These are phyloP conservation scores for Druceiella hillmani DNA, from an alignment of 2,888 invertebrate species.

Conservation along the genomic window DNA sequence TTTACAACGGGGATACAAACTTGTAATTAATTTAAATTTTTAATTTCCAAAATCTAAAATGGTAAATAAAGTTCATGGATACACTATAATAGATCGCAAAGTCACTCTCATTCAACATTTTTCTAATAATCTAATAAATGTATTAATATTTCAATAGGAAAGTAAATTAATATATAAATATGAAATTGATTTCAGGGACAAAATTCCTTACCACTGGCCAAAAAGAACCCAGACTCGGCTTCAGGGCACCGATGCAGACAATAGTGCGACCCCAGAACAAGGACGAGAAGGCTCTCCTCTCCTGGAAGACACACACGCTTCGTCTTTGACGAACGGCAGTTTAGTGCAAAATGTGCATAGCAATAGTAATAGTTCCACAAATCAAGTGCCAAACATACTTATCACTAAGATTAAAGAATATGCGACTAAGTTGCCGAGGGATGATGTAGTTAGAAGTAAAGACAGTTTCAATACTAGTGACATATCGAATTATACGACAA, in stretches of 20 bases:
- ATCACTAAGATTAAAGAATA: conserved; percentile 35
- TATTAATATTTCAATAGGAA: no score
- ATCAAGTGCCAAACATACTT: conserved; percentile 21
- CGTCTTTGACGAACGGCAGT: conserved; percentile 6
- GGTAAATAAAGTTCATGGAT: no score
- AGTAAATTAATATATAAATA: no score
- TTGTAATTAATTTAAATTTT: no score
- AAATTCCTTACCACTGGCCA: conserved; percentile 8
- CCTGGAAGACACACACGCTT: not conserved
- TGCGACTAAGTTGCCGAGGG: conserved; percentile 32
- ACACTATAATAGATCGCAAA: no score
- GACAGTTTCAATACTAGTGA: no score
- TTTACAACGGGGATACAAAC: no score
- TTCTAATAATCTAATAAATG: no score
- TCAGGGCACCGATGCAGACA: conserved; percentile 13
- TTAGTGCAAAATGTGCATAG: not conserved
- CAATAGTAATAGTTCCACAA: not conserved
- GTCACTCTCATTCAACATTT: no score
- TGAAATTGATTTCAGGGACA: no score
- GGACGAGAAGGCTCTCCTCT: conserved; percentile 21
- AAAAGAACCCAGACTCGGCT: conserved; percentile 11
- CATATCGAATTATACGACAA: conserved; percentile 31
- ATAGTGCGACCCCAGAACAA: no score
- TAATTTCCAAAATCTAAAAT: no score
- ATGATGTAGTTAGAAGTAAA: conserved; percentile 31